Percentiles rank a stretch among this genome's conserved stretches.
These are phyloP conservation scores for Heterodera schachtii DNA, from an alignment of 1,140 invertebrate species.

Conservation along the genomic window DNA sequence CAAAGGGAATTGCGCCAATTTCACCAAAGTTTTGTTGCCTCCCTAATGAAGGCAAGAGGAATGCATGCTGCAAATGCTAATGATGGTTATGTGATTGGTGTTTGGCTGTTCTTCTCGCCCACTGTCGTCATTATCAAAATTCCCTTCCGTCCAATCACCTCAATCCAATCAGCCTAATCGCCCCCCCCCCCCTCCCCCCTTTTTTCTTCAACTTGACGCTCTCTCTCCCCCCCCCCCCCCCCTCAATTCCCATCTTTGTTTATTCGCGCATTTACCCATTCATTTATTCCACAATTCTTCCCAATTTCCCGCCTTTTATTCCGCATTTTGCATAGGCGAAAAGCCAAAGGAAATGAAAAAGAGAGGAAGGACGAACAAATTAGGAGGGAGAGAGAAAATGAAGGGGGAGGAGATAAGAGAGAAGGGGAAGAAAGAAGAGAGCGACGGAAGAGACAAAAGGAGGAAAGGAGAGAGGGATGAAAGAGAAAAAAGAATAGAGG, in stretches of 20 bases:
- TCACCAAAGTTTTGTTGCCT: too few species aligned
- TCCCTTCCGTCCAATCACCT: background rate
- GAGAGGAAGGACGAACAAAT: constrained; percentile 3
- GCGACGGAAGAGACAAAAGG: background rate
- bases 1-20: too few species aligned
- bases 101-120: background rate
- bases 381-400: background rate
- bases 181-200: too few species aligned
- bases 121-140: background rate
- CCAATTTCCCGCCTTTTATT: background rate
- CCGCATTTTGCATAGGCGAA: background rate
- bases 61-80: too few species aligned
- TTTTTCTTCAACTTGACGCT: background rate
- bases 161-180: background rate
- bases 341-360: background rate
- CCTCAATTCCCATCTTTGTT: background rate
- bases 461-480: background rate
- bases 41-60: background rate
- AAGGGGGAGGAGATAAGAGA: background rate
- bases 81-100: background rate
- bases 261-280: background rate
- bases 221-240: too few species aligned
- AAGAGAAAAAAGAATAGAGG: background rate
- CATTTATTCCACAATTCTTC: background rate
- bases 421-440: background rate